Conservation (phyloP, 2,113 vertebrate genomes). For the Cinclus cinclus region DNA sequence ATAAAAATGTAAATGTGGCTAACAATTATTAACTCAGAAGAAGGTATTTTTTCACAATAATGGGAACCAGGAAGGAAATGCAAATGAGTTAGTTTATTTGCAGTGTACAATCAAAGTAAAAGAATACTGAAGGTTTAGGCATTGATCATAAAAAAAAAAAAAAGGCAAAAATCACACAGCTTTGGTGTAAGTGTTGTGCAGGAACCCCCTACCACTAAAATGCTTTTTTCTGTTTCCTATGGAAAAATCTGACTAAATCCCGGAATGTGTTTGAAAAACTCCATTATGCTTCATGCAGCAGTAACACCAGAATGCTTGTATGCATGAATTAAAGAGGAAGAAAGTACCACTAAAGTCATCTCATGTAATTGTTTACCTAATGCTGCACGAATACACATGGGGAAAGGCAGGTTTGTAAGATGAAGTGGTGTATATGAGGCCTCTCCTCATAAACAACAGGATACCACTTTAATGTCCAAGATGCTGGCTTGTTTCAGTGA, state of each 20-base stretch:
- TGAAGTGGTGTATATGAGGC: constrained; percentile 82
- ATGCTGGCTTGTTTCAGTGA: constrained; percentile 86
- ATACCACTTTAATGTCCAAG: constrained; percentile 89
- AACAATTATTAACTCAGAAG: constrained; percentile 58
- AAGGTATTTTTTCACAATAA: constrained; percentile 48
- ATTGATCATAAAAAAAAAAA: constrained; percentile 9
- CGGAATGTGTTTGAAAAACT: constrained; percentile 68
- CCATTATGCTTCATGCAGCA: constrained; percentile 75
- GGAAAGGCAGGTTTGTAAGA: constrained; percentile 82
- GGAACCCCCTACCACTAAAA: constrained; percentile 53
- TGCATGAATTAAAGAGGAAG: constrained; percentile 76
- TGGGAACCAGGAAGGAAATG: constrained; percentile 6
- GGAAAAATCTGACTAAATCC: constrained; percentile 69
- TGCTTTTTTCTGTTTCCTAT: constrained; percentile 56
- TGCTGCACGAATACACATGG: constrained; percentile 80
- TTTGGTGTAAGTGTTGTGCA: constrained; percentile 15
- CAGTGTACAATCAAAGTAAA: not conserved
- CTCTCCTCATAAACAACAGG: constrained; percentile 87
- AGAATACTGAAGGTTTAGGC: constrained; percentile 9
- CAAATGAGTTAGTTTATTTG: constrained; percentile 36
- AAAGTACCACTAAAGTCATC: constrained; percentile 78
- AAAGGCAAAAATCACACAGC: constrained; percentile 5
- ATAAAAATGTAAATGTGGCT: constrained; percentile 69
- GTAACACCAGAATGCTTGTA: constrained; percentile 63
- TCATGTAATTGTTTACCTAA: constrained; percentile 86